Base-by-base conservation (phyloP, 2,113 vertebrate species). In the Equus quagga region DNA sequence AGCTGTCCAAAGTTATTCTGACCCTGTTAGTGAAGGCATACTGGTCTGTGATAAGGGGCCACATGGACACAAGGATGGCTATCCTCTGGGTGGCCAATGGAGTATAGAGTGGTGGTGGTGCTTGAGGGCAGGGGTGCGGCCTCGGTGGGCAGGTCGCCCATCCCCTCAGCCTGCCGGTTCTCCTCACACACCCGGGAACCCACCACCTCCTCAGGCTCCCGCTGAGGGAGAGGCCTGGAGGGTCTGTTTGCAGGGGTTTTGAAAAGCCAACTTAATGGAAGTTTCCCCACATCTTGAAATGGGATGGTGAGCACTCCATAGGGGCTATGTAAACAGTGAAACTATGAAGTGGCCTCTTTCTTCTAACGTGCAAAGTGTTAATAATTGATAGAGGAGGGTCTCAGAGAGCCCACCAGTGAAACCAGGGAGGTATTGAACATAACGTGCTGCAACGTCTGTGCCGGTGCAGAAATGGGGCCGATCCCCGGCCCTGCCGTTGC, bases 251-350 rank as follows among this genome's bases (percentile, higher is more conserved):
- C 97, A 89, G 88, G 75, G 91, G 31, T 21, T 70, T 83, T 91
- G 95, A 96, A 13, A 78, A 78, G 73, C 0, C 83, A 89, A 96
- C 85, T 96, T 67, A 95, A 86, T 89, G 95, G 95, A 65, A 67
- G 81, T 79, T 91, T 94, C 73, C 85, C 14, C 62, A 62, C 81
- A 80, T 93, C 96, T 97, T 94, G 56, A 97, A 98, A 95, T 3
- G 6, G 56, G 97, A 65, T 88, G 54, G 44, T 88, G 96, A 96
- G 95, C 70, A 80, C 0, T 0, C 93, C 98, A 97, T 92, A 88
- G 95, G 91, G 96, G 88, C 96, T 94, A 65, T 92, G 95, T 98
- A 95, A 98, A 98, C 95, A 97, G 62, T 72, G 90, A 97, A 96
- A 98, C 72, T 54, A 36, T 41, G 93, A 62, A 0, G 2, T 49